Percentiles rank a stretch among this genome's conserved stretches.
Conservation (phyloP, 2,888 invertebrate species). For the Cephalotes varians region DNA sequence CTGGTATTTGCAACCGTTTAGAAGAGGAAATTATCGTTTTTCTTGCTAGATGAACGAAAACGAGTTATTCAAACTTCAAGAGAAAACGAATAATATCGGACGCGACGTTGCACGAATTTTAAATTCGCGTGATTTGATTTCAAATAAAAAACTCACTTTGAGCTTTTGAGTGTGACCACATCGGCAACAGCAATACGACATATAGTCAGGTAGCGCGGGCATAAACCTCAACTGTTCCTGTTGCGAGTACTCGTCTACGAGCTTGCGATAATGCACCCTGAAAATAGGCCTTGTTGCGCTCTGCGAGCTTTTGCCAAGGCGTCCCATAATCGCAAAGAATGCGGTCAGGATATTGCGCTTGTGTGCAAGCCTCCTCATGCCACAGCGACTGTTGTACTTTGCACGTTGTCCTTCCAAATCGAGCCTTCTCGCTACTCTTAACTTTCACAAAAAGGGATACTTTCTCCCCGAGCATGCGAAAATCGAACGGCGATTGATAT, state of each 20-base stretch:
- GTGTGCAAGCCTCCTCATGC: conserved; percentile 85
- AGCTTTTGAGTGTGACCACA: conserved; percentile 88
- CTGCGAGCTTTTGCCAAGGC: conserved; percentile 86
- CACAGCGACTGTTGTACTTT: conserved; percentile 78
- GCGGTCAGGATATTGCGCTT: conserved; percentile 83
- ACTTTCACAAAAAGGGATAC: background rate
- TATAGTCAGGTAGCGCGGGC: conserved; percentile 87
- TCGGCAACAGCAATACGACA: conserved; percentile 88
- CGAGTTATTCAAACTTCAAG: background rate
- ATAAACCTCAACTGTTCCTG: conserved; percentile 85
- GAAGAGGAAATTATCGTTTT: background rate
- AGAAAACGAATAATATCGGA: background rate
- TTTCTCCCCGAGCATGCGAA: background rate
- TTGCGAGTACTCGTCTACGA: conserved; percentile 87
- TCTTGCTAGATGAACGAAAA: background rate
- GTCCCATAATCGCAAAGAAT: conserved; percentile 86
- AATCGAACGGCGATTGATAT: too few species aligned
- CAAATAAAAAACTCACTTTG: conserved; percentile 86
- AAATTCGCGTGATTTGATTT: background rate
- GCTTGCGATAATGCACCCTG: conserved; percentile 88
- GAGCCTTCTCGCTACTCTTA: background rate
- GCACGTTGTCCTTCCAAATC: conserved; percentile 64
- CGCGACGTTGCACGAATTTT: background rate
- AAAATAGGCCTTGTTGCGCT: conserved; percentile 86
- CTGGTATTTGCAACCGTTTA: background rate